Base-by-base conservation (phyloP, 2,797 vertebrate species). In the Poeciliopsis turneri region DNA sequence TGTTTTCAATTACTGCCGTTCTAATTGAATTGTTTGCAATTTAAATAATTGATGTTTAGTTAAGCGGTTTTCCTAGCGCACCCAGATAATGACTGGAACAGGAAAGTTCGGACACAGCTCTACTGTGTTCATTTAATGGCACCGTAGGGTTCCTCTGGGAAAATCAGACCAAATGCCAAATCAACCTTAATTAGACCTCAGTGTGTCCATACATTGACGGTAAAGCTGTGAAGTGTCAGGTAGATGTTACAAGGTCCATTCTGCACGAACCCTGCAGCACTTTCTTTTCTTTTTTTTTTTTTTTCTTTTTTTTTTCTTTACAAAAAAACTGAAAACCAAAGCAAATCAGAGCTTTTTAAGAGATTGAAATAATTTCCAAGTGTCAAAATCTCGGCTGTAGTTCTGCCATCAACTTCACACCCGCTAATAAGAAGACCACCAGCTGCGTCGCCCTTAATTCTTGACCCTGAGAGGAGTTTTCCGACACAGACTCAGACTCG, bases 401-500 rank as follows among this genome's bases (percentile, higher is more conserved):
- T 33, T 30, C 28, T 39, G 53, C 41, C 41, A 72, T 59, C 20
- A 61, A 36, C 49, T 9, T 16, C 11, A 46, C 3, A 57, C 51
- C 13, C 51, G 15, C 45, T 18, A 74, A 33, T 74, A 45, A 68
- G 41, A 64, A 28, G 30, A 13, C 18, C n/a, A 16, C 16, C 33
- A 43, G 36, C 51, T n/a, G 45, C n/a, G 23, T 36, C n/a, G 36
- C 51, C 78, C 72, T 75, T 46, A 70, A 46, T 69, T 79, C 41
- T 30, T 75, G 72, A 79, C 78, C 78, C 78, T 45, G n/a, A 75
- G 78, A 45, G 39, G 47, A 75, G 64, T 71, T 78, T 64, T 45
- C 57, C 39, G 57, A 66, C 33, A 78, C 33, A 78, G 77, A 64
- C 43, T 78, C 30, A 46, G 41, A 36, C 51, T 69, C 46, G 13